These are phyloP conservation scores for Dendroctonus valens DNA, from an alignment of 1,140 invertebrate species.

Conservation along the genomic window DNA sequence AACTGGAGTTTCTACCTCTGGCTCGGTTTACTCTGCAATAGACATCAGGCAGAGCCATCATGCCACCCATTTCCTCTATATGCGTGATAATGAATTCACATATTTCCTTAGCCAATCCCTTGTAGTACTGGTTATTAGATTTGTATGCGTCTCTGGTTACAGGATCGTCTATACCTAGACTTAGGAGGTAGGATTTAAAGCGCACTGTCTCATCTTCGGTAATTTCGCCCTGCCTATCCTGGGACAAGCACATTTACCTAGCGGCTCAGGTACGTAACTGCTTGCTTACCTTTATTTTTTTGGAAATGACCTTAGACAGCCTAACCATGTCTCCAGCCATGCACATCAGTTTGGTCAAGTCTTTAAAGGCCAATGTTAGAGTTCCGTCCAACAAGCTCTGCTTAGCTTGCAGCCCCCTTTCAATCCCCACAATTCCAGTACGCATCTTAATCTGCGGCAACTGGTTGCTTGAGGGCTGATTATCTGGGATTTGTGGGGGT, in stretches of 20 bases:
- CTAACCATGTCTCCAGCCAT: conserved; percentile 98
- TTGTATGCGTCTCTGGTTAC: conserved; percentile 90
- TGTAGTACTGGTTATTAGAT: conserved; percentile 83
- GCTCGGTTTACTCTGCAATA: conserved; percentile 95
- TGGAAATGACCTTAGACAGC: conserved; percentile 88
- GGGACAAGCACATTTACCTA: conserved; percentile 43
- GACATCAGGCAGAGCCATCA: conserved; percentile 95
- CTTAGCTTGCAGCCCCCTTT: conserved; percentile 86
- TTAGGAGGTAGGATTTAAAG: conserved; percentile 95
- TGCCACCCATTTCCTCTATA: conserved; percentile 88
- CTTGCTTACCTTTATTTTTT: conserved; percentile 77
- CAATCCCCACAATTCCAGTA: conserved; percentile 93
- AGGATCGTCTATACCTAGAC: conserved; percentile 95
- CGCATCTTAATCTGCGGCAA: conserved; percentile 65
- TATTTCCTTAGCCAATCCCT: conserved; percentile 84
- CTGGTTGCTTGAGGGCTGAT: conserved; percentile 22
- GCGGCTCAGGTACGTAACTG: background rate
- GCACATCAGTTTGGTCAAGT: conserved; percentile 90
- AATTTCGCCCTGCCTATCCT: conserved; percentile 93
- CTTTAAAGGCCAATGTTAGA: conserved; percentile 92
- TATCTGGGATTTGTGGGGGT: conserved; percentile 38
- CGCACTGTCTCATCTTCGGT: conserved; percentile 96
- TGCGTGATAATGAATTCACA: conserved; percentile 77
- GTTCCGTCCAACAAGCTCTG: conserved; percentile 87
- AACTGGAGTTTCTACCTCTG: conserved; percentile 53